Conservation (phyloP, 2,113 vertebrate species). For the Perca schrenkii region DNA sequence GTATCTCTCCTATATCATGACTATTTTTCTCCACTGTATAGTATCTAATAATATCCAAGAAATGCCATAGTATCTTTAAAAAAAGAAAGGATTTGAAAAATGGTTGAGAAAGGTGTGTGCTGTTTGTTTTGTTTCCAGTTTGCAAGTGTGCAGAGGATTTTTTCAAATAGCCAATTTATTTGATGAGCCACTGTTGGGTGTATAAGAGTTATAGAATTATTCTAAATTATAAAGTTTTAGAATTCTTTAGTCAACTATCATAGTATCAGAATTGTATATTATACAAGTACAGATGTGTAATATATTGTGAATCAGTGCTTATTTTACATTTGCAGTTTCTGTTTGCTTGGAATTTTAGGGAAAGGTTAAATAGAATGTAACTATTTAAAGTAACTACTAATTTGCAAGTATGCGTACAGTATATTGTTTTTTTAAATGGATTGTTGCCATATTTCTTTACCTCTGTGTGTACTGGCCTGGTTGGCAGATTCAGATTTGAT, state of each 20-base stretch:
- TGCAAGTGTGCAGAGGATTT: conserved; percentile 50
- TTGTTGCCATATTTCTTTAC: conserved; percentile 57
- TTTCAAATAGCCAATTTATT: conserved; percentile 47
- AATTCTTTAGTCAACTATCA: conserved; percentile 60
- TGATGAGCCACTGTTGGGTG: conserved; percentile 61
- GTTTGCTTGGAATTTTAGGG: conserved; percentile 65
- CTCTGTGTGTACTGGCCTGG: conserved; percentile 57
- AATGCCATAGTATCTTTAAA: conserved; percentile 54
- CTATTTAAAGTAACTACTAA: conserved; percentile 63
- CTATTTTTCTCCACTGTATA: conserved; percentile 61
- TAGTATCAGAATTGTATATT: conserved; percentile 77
- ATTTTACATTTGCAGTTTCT: conserved; percentile 78
- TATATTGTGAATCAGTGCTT: conserved; percentile 83
- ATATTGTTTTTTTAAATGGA: conserved; percentile 49
- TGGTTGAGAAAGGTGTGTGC: conserved; percentile 30
- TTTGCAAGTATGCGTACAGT: conserved; percentile 49
- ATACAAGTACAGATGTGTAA: conserved; percentile 78
- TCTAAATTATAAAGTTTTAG: conserved; percentile 61
- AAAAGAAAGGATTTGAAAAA: conserved; percentile 37
- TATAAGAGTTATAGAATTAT: conserved; percentile 66
- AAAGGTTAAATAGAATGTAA: conserved; percentile 66
- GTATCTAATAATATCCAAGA: conserved; percentile 55
- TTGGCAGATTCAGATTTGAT: conserved; percentile 58
- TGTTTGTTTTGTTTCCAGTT: conserved; percentile 30
- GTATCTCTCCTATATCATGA: conserved; percentile 58